Base-by-base conservation (phyloP, 2,888 invertebrate genomes). In the Caenorhabditis panamensis region DNA sequence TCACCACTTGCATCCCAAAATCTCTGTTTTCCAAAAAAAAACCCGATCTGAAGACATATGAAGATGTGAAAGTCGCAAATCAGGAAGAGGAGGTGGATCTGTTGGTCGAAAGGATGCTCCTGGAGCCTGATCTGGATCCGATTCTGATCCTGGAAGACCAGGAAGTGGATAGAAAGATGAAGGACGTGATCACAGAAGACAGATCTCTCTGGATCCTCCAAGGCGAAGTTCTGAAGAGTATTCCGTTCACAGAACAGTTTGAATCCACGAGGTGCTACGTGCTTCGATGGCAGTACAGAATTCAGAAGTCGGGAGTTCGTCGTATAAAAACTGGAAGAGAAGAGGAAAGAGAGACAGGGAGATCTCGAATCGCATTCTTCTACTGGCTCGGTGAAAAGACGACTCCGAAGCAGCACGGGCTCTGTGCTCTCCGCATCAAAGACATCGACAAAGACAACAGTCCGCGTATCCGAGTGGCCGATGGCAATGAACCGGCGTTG, bases 341-440 rank as follows among this genome's bases (percentile, higher is more conserved):
- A 18, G 63, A 66, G 8, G 86, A 85, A 22, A 67, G 86, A 49
- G 87, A 88, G 56, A 89, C 89, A 9, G 89, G 89, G 24, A 64
- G 89, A 41, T 78, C 86, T 22, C 61, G 89, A 37, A 71, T 84
- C 6, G 86, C 86, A 9, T 89, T 83, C 68, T 89, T 89, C 82
- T 88, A 89, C 63, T 89, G 89, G 89, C 75, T 89, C 24, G 89
- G 89, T 22, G 73, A 83, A 28, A 64, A 68, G 22, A 84, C 84
- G n/a, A 79, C 83, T 22, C 77, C 84, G 4, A 84, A 84, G 53
- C 84, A 87, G 18, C 87, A 85, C 28, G 88, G 88, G n/a, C 67
- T 83, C 8, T 87, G 87, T 67, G 89, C 89, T 11, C 71, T 89
- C 28, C 78, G 87, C 11, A 82, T 89, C 36, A 83, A 86, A n/a